These are phyloP conservation scores for Psilopsiagon aurifrons DNA, from an alignment of 2,113 vertebrate genomes.

Conservation along the genomic window DNA sequence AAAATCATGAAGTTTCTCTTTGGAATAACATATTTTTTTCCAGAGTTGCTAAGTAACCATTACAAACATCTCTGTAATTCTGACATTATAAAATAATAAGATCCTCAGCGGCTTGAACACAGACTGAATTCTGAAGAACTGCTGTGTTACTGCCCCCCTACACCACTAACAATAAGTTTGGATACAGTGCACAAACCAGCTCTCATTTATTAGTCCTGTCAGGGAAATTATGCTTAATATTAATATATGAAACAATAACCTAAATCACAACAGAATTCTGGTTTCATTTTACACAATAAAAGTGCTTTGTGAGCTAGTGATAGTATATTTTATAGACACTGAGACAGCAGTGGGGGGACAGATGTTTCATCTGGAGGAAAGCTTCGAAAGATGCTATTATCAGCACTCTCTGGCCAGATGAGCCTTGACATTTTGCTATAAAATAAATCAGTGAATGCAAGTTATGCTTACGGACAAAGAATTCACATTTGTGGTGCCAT, in stretches of 20 bases:
- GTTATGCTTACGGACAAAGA: not conserved
- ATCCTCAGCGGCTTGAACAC: not conserved
- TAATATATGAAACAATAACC: slow-evolving; percentile 18
- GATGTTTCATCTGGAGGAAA: slow-evolving; percentile 22
- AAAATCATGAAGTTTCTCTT: not conserved
- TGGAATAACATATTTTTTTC: not conserved
- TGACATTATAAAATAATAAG: not conserved
- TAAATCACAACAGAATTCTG: slow-evolving; percentile 7
- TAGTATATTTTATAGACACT: not conserved
- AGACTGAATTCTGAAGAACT: not conserved
- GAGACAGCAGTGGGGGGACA: not conserved
- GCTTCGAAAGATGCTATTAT: not conserved
- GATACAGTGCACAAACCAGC: not conserved
- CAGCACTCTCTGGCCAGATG: not conserved
- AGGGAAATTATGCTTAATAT: not conserved
- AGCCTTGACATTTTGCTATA: not conserved
- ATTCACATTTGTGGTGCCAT: not conserved
- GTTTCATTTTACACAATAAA: slow-evolving; percentile 6
- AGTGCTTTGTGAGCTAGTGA: not conserved
- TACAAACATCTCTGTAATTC: not conserved
- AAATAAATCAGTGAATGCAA: not conserved
- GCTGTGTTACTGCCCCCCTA: not conserved
- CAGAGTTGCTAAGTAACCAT: not conserved
- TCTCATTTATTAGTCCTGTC: not conserved
- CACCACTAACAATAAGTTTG: not conserved